Percentiles rank a stretch among this genome's conserved stretches.
Evolutionary conservation across 1,140 invertebrate genomes (phyloP).

Genomic region (Diabrotica undecimpunctata): DNA sequence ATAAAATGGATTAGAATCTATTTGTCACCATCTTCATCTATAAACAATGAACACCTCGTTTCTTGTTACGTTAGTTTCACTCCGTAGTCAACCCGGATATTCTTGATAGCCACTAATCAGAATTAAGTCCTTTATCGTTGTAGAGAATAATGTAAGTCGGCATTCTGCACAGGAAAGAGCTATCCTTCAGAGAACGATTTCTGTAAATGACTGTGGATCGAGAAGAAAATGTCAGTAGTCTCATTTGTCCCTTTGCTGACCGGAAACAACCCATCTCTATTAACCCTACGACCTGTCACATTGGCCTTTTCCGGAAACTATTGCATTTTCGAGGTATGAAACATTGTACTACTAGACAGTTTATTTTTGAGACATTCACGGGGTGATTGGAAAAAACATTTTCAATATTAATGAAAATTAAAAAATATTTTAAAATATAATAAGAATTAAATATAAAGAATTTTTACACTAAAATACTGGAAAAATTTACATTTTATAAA

Average conservation of each 20-base stretch:
- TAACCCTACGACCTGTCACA: neutral
- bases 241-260: constrained; percentile 1
- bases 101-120: constrained; percentile 11
- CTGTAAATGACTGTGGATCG: constrained; percentile 1
- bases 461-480: too few relatives aligned
- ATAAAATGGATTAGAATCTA: too few relatives aligned
- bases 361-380: too few relatives aligned
- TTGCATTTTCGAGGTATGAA: too few relatives aligned
- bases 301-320: neutral
- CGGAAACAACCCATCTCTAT: neutral
- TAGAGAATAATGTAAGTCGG: constrained; percentile 4
- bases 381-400: too few relatives aligned
- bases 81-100: constrained; percentile 7
- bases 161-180: neutral
- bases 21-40: neutral
- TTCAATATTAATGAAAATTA: too few relatives aligned
- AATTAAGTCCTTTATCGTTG: constrained; percentile 7
- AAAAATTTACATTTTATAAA: too few relatives aligned
- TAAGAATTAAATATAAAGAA: too few relatives aligned
- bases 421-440: too few relatives aligned
- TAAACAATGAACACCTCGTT: neutral
- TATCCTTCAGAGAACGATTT: constrained; percentile 10
- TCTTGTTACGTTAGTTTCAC: neutral
- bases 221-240: constrained; percentile 2
- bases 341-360: too few relatives aligned